Evolutionary conservation across 2,888 invertebrate genomes (phyloP).

Genomic region (Conus canariensis): DNA sequence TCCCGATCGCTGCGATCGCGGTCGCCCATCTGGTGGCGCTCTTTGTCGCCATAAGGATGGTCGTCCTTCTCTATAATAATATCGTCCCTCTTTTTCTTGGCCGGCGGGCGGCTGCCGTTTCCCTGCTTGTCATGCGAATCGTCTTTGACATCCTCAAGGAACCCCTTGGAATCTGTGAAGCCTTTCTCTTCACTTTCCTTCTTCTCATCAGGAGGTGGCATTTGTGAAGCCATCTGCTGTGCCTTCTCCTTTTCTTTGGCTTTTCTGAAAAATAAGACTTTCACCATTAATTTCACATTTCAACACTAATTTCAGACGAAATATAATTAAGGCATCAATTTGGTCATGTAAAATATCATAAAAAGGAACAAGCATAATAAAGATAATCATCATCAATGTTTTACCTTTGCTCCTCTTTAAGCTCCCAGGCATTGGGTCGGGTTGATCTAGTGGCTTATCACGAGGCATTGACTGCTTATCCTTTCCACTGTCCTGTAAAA

Average conservation of each 20-base stretch:
- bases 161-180: constrained; percentile 18
- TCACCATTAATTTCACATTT: background rate
- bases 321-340: background rate
- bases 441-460: constrained; percentile 42
- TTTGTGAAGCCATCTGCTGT: constrained; percentile 52
- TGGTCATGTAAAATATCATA: background rate
- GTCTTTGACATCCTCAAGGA: constrained; percentile 28
- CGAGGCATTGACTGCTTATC: constrained; percentile 48
- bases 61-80: constrained; percentile 49
- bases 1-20: constrained; percentile 54
- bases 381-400: background rate
- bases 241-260: constrained; percentile 55
- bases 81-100: constrained; percentile 71
- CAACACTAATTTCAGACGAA: background rate
- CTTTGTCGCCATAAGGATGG: constrained; percentile 45
- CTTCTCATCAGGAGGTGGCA: constrained; percentile 43
- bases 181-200: constrained; percentile 20
- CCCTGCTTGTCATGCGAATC: constrained; percentile 48
- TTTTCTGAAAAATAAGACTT: constrained; percentile 44
- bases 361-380: background rate
- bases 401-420: constrained; percentile 54
- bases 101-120: constrained; percentile 64
- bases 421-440: constrained; percentile 55
- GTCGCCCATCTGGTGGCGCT: constrained; percentile 49
- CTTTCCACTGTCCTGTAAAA: constrained; percentile 37